Evolutionary conservation across 2,797 vertebrate genomes (phyloP).

Genomic region (Characodon lateralis): DNA sequence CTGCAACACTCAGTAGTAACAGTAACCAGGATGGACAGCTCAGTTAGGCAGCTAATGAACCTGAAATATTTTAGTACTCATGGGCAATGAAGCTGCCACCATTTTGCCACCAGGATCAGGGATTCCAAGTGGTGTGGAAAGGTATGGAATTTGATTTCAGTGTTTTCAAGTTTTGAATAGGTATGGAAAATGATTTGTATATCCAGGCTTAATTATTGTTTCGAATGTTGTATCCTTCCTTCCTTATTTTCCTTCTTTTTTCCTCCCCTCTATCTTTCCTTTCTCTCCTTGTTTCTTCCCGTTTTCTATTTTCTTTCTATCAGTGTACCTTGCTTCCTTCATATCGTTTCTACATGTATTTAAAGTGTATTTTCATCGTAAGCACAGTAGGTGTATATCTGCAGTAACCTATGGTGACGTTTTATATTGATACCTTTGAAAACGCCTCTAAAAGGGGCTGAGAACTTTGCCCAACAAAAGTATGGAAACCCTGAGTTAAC

Average conservation of each 20-base stretch:
- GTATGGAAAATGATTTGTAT: neutral
- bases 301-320: neutral
- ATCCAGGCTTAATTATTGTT: neutral
- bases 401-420: neutral
- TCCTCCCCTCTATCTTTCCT: neutral
- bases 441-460: neutral
- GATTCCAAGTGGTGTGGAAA: neutral
- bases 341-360: neutral
- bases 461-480: too few species aligned
- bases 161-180: neutral
- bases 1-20: slow-evolving; percentile 27
- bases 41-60: slow-evolving; percentile 58
- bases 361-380: neutral
- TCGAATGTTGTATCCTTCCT: neutral
- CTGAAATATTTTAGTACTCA: slow-evolving; percentile 45
- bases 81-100: slow-evolving; percentile 12
- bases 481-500: neutral
- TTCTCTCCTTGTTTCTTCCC: neutral
- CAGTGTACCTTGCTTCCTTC: neutral
- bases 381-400: neutral
- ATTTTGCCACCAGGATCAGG: neutral
- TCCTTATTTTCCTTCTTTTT: neutral
- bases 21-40: slow-evolving; percentile 49
- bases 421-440: neutral
- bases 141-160: neutral